Conservation (phyloP, 2,113 vertebrate species). For the Picathartes gymnocephalus region DNA sequence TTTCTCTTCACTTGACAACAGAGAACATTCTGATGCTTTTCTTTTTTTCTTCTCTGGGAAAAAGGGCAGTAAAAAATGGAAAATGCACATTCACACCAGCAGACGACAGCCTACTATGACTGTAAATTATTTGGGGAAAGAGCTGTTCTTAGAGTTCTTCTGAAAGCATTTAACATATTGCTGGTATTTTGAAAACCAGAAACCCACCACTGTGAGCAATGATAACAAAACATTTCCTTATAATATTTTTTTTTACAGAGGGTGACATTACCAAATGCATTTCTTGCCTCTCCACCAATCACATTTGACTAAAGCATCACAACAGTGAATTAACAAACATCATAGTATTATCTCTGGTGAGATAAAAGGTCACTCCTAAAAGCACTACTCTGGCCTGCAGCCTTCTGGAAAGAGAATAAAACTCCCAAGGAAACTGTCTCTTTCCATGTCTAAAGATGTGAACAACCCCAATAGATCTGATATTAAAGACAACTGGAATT, state of each 20-base stretch:
- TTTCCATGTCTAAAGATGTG: not conserved
- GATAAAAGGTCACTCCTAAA: not conserved
- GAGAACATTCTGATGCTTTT: not conserved
- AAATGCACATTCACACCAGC: not conserved
- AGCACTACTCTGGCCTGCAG: not conserved
- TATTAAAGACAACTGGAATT: not conserved
- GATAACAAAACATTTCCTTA: not conserved
- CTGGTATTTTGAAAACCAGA: not conserved
- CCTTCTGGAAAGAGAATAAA: not conserved
- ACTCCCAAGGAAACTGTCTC: not conserved
- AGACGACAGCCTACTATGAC: not conserved
- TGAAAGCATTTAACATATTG: not conserved
- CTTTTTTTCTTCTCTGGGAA: not conserved
- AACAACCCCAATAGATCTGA: not conserved
- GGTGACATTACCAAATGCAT: not conserved
- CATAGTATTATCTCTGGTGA: not conserved
- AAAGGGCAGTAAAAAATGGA: not conserved
- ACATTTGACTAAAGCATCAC: not conserved
- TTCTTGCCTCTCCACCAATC: not conserved
- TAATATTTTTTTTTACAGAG: not conserved
- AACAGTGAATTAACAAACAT: not conserved
- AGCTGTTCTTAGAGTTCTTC: not conserved
- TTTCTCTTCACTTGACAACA: conserved; percentile 20
- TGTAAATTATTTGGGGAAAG: not conserved
- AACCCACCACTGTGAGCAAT: not conserved